These are phyloP conservation scores for Philhelius pedissequus DNA, from an alignment of 2,888 invertebrate species.

Conservation along the genomic window DNA sequence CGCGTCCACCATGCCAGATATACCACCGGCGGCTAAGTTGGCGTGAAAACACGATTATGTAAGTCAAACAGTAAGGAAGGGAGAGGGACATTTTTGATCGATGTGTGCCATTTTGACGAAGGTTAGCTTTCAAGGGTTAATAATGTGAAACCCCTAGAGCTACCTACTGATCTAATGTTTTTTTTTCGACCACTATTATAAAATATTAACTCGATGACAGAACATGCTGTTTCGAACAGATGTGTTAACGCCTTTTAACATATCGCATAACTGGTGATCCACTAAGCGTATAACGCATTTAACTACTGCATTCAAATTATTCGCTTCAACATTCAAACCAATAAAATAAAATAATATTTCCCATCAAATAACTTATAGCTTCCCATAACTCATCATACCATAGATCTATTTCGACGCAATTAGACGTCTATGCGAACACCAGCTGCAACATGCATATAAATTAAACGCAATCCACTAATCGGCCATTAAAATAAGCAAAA, in stretches of 20 bases:
- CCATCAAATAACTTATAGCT: conserved; percentile 32
- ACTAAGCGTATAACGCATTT: not conserved
- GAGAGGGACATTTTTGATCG: too few relatives aligned
- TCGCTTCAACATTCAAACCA: not conserved
- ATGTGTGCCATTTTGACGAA: too few relatives aligned
- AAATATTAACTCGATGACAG: not conserved
- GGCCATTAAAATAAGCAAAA: conserved; percentile 56
- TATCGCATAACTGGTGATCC: not conserved
- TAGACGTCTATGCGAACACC: conserved; percentile 38
- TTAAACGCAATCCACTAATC: conserved; percentile 62
- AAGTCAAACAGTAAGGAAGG: too few relatives aligned
- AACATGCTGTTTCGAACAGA: not conserved
- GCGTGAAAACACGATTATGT: too few relatives aligned
- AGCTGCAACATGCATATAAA: conserved; percentile 59
- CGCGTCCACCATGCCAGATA: too few relatives aligned
- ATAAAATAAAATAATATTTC: not conserved
- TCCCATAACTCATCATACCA: conserved; percentile 43
- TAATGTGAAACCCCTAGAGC: too few relatives aligned
- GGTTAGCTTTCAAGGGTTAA: too few relatives aligned
- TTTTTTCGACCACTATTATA: too few relatives aligned
- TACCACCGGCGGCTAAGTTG: too few relatives aligned
- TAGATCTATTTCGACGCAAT: conserved; percentile 35
- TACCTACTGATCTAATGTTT: too few relatives aligned
- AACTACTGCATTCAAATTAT: not conserved
- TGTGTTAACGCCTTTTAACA: not conserved